A percentile compares a stretch with the other conserved stretches of the same genome.
Conservation (phyloP, 2,113 vertebrate genomes). For the Neotragus pygmaeus region DNA sequence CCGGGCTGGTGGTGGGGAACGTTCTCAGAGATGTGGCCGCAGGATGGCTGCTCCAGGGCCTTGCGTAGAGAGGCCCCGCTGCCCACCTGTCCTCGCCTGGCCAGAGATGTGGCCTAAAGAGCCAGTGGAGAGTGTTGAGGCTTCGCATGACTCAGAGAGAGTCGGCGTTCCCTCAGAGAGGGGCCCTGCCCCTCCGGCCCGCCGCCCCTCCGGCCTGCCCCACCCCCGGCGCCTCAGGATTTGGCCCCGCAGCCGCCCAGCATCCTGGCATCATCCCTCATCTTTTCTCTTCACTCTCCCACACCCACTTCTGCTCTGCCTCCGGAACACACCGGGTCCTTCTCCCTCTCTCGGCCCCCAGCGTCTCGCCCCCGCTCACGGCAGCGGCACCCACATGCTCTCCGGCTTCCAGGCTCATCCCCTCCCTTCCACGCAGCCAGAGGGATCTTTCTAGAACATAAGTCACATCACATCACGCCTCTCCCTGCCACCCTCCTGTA, state of each 20-base stretch:
- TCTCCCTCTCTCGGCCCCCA: background rate
- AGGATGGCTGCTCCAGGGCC: background rate
- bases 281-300: background rate
- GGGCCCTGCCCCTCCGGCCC: background rate
- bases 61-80: background rate
- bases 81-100: background rate
- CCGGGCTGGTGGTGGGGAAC: background rate
- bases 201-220: too few relatives aligned
- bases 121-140: background rate
- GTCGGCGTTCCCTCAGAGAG: background rate
- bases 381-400: background rate
- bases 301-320: background rate
- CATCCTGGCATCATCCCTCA: background rate
- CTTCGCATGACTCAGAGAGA: background rate
- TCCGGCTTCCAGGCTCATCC: background rate
- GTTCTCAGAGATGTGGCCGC: background rate
- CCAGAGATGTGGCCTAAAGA: background rate
- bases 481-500: background rate
- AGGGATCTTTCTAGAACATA: background rate
- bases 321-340: background rate
- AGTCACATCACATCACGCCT: background rate
- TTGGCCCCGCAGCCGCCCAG: background rate
- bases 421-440: background rate
- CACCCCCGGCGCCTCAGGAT: background rate
- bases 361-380: background rate